Percentiles rank a stretch among this genome's conserved stretches.
Evolutionary conservation across 2,797 vertebrate species (phyloP).

Genomic region (Lagocephalus sceleratus): DNA sequence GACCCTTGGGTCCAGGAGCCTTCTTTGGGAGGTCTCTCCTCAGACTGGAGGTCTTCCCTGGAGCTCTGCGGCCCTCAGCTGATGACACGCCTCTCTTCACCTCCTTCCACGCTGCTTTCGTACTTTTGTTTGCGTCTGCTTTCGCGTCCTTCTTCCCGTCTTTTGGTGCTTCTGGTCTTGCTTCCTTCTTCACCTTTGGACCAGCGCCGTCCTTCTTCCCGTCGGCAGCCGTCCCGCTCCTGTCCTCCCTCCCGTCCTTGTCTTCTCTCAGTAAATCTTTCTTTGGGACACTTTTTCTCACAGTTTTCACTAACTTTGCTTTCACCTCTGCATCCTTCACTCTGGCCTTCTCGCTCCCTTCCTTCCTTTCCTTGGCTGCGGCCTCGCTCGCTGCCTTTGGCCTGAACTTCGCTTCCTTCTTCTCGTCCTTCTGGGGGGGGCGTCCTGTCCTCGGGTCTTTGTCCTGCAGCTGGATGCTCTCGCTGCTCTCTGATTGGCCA

Average conservation of each 20-base stretch:
- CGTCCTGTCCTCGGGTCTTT: constrained; percentile 57
- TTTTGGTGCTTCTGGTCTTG: constrained; percentile 65
- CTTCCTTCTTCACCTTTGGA: constrained; percentile 74
- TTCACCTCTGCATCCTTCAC: constrained; percentile 54
- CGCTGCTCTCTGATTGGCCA: constrained; percentile 81
- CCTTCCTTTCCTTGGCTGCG: constrained; percentile 60
- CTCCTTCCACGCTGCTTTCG: constrained; percentile 57
- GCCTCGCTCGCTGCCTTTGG: constrained; percentile 36
- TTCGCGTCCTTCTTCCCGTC: constrained; percentile 78
- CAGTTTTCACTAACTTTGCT: constrained; percentile 57
- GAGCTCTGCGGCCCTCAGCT: constrained; percentile 53
- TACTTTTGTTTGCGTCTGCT: constrained; percentile 59
- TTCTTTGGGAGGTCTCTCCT: constrained; percentile 77
- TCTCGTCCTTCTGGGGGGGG: constrained; percentile 70
- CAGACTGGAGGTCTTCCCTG: constrained; percentile 51
- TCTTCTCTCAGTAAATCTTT: constrained; percentile 67
- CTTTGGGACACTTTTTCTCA: constrained; percentile 68
- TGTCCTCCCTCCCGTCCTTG: constrained; percentile 68
- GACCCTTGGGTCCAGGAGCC: constrained; percentile 40
- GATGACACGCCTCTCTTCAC: constrained; percentile 46
- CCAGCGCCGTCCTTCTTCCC: constrained; percentile 66
- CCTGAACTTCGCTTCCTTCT: constrained; percentile 66
- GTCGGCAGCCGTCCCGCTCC: constrained; percentile 20
- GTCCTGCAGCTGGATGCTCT: constrained; percentile 81
- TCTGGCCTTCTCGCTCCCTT: constrained; percentile 68